Base-by-base conservation (phyloP, 2,113 vertebrate species). In the Seriola aureovittata region DNA sequence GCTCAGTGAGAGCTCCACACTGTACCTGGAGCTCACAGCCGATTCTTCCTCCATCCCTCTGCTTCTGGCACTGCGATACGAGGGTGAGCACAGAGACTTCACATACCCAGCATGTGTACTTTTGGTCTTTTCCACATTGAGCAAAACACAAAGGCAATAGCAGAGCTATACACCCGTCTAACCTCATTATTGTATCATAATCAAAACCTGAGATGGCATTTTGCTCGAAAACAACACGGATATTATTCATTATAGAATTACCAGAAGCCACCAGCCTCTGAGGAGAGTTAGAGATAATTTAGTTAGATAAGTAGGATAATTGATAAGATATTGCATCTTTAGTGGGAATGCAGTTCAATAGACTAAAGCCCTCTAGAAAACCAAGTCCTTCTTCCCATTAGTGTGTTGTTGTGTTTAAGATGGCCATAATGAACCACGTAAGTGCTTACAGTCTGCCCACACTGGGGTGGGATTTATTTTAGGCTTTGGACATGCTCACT, bases 1-100 rank as follows among this genome's bases (percentile, higher is more conserved):
- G 66, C 94, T 97, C 81, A 98, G 97, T 8, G 96, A 97, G 10
- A 94, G 97, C 68, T 93, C 96, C 57, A 95, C 93, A 4, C 94
- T 98, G 29, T 97, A 96, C 80, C 93, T 98, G 90, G 97, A 98
- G 91, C 96, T 98, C 76, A 96, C 96, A 1, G 96, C 96, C 0
- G 97, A 98, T 88, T 97, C 96, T 1, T 96, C 96, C 8, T 95
- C 96, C 75, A 96, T 97, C 40, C 97, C 97, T 12, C 92, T 97
- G 85, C 93, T 97, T 60, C 94, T 98, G 81, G 97, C 96, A 5
- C 94, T 98, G 89, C 95, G 96, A 85, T 98, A 97, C 55, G 97
- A 98, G 93, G 97, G 97, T 98, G 89, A 95, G 93, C n/a, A 5
- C 46, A 80, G 12, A 58, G 5, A 32, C 40, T 44, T 54, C 2